phyloP scores from a whole-genome alignment of 2,113 vertebrate species.

The Silurus asotus region DNA sequence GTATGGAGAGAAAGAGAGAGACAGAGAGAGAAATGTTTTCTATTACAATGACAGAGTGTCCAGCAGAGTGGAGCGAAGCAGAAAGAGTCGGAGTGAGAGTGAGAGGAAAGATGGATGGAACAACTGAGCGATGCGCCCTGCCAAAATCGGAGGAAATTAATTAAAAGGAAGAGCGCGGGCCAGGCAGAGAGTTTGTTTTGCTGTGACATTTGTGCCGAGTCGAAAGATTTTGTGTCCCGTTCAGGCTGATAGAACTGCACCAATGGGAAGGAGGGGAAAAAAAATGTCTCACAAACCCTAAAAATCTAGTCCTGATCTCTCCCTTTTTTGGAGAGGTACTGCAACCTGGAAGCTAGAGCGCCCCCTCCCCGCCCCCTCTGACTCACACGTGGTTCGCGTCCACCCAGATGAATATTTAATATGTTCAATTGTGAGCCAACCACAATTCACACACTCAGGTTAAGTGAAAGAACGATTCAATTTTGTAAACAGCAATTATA shows the following conservation, averaged over 20 bases:
- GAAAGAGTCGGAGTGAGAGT: conserved; percentile 6
- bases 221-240: conserved; percentile 40
- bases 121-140: conserved; percentile 35
- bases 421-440: conserved; percentile 34
- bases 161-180: conserved; percentile 42
- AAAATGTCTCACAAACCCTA: background rate
- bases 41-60: conserved; percentile 47
- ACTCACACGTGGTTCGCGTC: background rate
- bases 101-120: conserved; percentile 37
- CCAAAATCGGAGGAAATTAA: conserved; percentile 46
- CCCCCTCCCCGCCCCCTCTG: background rate
- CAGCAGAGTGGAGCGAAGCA: conserved; percentile 31
- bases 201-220: conserved; percentile 45
- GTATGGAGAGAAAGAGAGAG: background rate
- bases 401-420: conserved; percentile 42
- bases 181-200: conserved; percentile 47
- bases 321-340: background rate
- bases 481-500: conserved; percentile 51
- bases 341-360: background rate
- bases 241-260: conserved; percentile 18
- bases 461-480: conserved; percentile 54
- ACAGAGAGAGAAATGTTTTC: conserved; percentile 49
- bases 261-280: background rate
- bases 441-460: conserved; percentile 40
- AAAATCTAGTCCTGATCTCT: conserved; percentile 38